phyloP scores from a whole-genome alignment of 53 echinoderm and acorn worm genomes.

The Temnopleurus reevesii region DNA sequence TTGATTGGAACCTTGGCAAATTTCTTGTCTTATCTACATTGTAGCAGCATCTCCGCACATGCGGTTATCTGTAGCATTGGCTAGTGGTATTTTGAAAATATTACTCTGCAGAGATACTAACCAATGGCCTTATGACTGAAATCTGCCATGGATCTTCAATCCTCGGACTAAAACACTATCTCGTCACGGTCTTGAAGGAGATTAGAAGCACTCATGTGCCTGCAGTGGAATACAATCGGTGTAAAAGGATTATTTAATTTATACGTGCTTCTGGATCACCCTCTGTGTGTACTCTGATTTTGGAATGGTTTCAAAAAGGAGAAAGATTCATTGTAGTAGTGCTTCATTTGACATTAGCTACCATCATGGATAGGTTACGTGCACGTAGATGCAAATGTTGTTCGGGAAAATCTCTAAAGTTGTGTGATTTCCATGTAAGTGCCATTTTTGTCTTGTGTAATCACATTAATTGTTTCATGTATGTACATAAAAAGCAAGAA shows the following conservation, averaged over 20 bases:
- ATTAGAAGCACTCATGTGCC: not conserved
- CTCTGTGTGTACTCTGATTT: not conserved
- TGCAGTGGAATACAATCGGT: slow-evolving; percentile 13
- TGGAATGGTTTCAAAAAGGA: not conserved
- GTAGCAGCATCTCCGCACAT: too few relatives aligned
- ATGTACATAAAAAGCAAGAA: too few relatives aligned
- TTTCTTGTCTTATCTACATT: too few relatives aligned
- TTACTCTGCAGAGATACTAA: too few relatives aligned
- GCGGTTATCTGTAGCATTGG: not conserved
- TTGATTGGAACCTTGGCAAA: too few relatives aligned
- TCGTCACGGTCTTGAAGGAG: slow-evolving; percentile 24
- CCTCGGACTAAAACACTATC: too few relatives aligned
- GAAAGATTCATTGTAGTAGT: not conserved
- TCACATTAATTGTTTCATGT: not conserved
- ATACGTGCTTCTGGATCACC: slow-evolving; percentile 4
- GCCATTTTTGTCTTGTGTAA: not conserved
- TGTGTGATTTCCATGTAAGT: slow-evolving; percentile 29
- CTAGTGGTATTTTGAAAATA: not conserved
- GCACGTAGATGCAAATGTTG: not conserved
- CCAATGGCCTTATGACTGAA: too few relatives aligned
- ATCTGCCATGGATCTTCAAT: too few relatives aligned
- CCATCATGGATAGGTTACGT: not conserved
- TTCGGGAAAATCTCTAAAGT: not conserved
- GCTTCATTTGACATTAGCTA: not conserved
- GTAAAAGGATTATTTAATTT: slow-evolving; percentile 34